A percentile compares a stretch with the other conserved stretches of the same genome.
Conservation (phyloP, 2,113 vertebrate species). For the Neopipo cinnamomea region DNA sequence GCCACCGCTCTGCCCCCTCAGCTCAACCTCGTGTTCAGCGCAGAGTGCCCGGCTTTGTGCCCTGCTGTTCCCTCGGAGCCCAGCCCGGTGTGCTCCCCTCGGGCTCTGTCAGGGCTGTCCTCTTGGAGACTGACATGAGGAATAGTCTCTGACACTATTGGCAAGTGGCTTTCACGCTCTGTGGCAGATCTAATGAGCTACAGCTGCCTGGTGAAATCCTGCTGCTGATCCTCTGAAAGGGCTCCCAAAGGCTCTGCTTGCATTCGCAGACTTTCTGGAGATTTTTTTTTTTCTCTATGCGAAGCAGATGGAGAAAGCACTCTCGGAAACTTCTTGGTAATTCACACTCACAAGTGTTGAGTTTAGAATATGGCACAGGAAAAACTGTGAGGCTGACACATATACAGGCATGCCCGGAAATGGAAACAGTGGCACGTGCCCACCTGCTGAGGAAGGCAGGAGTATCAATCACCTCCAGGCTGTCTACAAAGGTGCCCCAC, state of each 20-base stretch:
- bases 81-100: background rate
- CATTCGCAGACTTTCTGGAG: background rate
- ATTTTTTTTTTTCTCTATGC: background rate
- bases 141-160: slow-evolving; percentile 47
- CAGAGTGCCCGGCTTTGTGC: background rate
- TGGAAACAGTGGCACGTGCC: background rate
- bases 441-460: background rate
- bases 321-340: background rate
- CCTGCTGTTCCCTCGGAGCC: background rate
- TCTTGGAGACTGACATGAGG: slow-evolving; percentile 48
- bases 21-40: background rate
- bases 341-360: background rate
- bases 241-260: slow-evolving; percentile 14
- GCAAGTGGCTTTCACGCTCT: slow-evolving; percentile 65
- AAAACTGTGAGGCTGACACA: background rate
- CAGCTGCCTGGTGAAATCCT: slow-evolving; percentile 60
- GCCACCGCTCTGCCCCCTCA: background rate
- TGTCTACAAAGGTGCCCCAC: background rate
- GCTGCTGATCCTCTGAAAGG: slow-evolving; percentile 47
- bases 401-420: background rate
- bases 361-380: background rate
- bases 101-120: slow-evolving; percentile 31
- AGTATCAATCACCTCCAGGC: background rate
- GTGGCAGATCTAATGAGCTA: slow-evolving; percentile 60
- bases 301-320: background rate